Evolutionary conservation across 1,140 invertebrate species (phyloP).

Genomic region (Berghia stephanieae): DNA sequence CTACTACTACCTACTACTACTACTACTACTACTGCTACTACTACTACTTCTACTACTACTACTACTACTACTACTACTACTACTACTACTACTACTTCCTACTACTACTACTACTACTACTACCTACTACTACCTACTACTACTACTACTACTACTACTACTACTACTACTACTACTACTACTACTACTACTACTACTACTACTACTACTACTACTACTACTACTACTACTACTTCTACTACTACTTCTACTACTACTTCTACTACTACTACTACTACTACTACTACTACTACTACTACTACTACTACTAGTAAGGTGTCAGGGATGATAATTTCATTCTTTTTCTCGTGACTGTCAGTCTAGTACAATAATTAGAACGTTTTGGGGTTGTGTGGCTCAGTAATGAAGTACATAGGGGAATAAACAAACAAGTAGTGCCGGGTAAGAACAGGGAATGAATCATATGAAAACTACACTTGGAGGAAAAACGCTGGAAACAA

Average conservation of each 20-base stretch:
- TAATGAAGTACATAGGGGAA: too few species aligned
- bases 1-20: too few species aligned
- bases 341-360: too few species aligned
- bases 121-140: too few species aligned
- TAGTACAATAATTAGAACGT: too few species aligned
- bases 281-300: neutral
- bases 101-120: too few species aligned
- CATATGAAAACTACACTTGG: too few species aligned
- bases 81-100: slow-evolving; percentile 7
- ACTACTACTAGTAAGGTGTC: neutral
- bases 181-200: slow-evolving; percentile 7
- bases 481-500: too few species aligned
- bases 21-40: slow-evolving; percentile 1
- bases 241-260: neutral
- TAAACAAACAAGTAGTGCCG: too few species aligned
- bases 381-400: too few species aligned
- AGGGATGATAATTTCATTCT: too few species aligned
- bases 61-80: slow-evolving; percentile 7
- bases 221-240: slow-evolving; percentile 2
- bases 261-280: neutral
- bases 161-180: neutral
- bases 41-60: slow-evolving; percentile 2
- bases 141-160: neutral
- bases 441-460: too few species aligned
- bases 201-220: slow-evolving; percentile 8